phyloP scores from a whole-genome alignment of 2,113 vertebrate species.

The Riparia riparia region DNA sequence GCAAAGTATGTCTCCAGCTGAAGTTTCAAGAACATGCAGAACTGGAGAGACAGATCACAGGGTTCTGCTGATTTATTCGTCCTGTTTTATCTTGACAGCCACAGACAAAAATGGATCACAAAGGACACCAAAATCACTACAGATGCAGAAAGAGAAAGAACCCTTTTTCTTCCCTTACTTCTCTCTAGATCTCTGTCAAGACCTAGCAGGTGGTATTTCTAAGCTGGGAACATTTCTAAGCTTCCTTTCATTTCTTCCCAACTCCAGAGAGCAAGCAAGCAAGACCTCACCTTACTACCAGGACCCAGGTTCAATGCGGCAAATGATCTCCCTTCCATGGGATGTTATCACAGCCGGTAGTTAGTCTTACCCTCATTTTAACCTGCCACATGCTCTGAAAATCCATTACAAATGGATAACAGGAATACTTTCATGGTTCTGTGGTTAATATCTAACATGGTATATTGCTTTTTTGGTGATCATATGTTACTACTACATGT shows the following conservation, averaged over 20 bases:
- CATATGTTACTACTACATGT: not conserved
- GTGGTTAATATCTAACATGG: not conserved
- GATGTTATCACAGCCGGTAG: not conserved
- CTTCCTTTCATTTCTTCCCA: not conserved
- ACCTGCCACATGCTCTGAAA: not conserved
- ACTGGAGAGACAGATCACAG: not conserved
- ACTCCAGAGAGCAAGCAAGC: not conserved
- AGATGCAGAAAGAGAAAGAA: not conserved
- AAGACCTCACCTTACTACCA: not conserved
- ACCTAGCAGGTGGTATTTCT: not conserved
- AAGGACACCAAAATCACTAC: not conserved
- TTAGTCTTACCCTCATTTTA: not conserved
- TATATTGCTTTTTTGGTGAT: not conserved
- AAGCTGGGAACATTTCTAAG: not conserved
- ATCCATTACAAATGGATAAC: not conserved
- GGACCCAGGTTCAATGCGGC: not conserved
- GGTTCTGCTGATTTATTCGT: not conserved
- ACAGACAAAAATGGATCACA: not conserved
- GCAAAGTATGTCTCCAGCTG: conserved; percentile 20
- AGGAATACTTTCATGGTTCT: not conserved
- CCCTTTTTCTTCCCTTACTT: not conserved
- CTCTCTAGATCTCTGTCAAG: not conserved
- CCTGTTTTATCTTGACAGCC: not conserved
- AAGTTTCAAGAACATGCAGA: not conserved
- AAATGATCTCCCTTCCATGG: not conserved